phyloP scores from a whole-genome alignment of 2,113 vertebrate genomes.

The Beaufortia kweichowensis region DNA sequence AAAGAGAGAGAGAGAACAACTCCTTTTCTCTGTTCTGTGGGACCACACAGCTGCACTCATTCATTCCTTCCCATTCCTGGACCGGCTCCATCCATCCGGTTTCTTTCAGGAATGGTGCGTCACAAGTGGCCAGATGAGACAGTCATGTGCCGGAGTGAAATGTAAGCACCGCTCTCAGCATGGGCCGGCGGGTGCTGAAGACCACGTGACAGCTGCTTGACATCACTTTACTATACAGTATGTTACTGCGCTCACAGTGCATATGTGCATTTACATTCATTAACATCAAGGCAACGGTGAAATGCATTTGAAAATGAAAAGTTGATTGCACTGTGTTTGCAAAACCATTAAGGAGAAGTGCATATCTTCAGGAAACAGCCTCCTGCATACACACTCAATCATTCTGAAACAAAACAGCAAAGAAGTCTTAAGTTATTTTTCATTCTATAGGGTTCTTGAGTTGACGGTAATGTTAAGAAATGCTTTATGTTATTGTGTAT shows the following conservation, averaged over 20 bases:
- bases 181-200: slow-evolving; percentile 3
- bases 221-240: not conserved
- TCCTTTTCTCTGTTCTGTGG: slow-evolving; percentile 34
- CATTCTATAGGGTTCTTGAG: not conserved
- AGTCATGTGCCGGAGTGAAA: slow-evolving; percentile 64
- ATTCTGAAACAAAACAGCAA: too few relatives aligned
- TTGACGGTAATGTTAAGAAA: not conserved
- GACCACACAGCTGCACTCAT: slow-evolving; percentile 72
- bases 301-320: not conserved
- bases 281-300: not conserved
- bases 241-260: not conserved
- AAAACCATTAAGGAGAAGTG: too few relatives aligned
- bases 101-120: slow-evolving; percentile 59
- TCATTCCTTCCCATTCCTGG: slow-evolving; percentile 63
- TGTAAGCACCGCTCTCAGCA: slow-evolving; percentile 45
- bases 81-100: slow-evolving; percentile 63
- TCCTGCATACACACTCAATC: not conserved
- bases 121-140: slow-evolving; percentile 61
- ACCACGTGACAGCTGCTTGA: not conserved
- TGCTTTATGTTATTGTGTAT: not conserved
- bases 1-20: slow-evolving; percentile 8
- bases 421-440: not conserved
- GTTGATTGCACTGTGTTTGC: too few relatives aligned
- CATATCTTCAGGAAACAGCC: not conserved
- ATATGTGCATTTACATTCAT: not conserved